Evolutionary conservation across 2,888 invertebrate genomes (phyloP), one percentile per base, ranked within the genome.

Genomic region (Cryptocephalus primarius): DNA sequence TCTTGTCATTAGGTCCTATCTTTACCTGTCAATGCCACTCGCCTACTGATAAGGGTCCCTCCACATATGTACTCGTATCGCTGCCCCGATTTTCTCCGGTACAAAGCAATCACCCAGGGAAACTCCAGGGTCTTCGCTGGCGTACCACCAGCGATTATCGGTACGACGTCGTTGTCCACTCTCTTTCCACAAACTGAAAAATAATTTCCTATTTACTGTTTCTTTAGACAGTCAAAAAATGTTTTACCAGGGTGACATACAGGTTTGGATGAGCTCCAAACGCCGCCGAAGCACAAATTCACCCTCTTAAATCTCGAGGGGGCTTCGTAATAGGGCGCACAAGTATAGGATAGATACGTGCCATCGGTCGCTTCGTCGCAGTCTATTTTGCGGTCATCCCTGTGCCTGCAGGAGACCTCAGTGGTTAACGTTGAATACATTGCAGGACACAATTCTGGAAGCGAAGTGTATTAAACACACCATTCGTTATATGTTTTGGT

Each of bases 121-220:
- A 47, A 53, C 42, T 51, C 51, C 32, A 46, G 46, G 9, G 45
- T 44, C 40, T 43, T 47, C 2, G 44, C 44, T 14, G 42, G 39
- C 33, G 14, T 41, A n/a, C 22, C 22, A 22, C 22, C 22, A 6
- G 22, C 22, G 6, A 22, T 22, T 22, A 22, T 22, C 22, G 22
- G 22, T 22, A 22, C 2, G 22, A 22, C 43, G 14, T 51, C 45
- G 32, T 51, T 45, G 32, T 33, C 40, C 1, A 48, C 12, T 48
- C 49, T 53, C 40, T 47, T 51, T 1, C 53, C 53, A 42, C 53
- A 53, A 11, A 53, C 53, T 53, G 34, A 31, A 49, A 48, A 32
- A 13, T 39, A 39, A 12, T 10, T 6, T 34, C 32, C 42, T 6
- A 22, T 4, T 22, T 22, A 22, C 6, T 6, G 3, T 4, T 22